Conservation (phyloP, 2,888 invertebrate species). For the Biston stratarius region DNA sequence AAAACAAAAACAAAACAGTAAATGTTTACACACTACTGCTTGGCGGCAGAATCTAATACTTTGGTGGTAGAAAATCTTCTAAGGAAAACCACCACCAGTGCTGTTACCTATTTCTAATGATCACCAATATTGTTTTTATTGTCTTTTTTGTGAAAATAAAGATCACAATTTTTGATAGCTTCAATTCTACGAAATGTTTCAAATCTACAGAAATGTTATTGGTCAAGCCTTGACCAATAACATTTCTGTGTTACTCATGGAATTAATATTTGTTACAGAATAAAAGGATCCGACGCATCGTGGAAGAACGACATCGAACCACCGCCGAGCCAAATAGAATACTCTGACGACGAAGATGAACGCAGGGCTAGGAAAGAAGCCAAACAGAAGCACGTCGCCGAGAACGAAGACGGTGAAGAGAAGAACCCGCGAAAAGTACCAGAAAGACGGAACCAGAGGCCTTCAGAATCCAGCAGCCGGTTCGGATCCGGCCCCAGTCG, state of each 20-base stretch:
- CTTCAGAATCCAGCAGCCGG: slow-evolving; percentile 75
- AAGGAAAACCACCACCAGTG: too few relatives aligned
- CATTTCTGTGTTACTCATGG: neutral
- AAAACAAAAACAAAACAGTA: too few relatives aligned
- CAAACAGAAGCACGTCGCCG: slow-evolving; percentile 45
- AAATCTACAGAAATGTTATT: too few relatives aligned
- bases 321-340: slow-evolving; percentile 90
- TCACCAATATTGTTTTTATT: too few relatives aligned
- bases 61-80: too few relatives aligned
- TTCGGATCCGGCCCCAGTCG: slow-evolving; percentile 74
- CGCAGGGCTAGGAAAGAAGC: slow-evolving; percentile 75
- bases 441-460: slow-evolving; percentile 73
- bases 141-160: too few relatives aligned
- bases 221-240: neutral
- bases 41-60: too few relatives aligned
- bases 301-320: slow-evolving; percentile 95
- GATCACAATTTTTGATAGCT: too few relatives aligned
- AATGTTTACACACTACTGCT: too few relatives aligned
- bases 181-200: too few relatives aligned
- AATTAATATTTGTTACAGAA: slow-evolving; percentile 71
- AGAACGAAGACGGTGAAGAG: slow-evolving; percentile 65
- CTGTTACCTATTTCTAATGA: too few relatives aligned
- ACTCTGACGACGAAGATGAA: slow-evolving; percentile 96
- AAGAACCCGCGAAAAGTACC: slow-evolving; percentile 59
- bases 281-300: slow-evolving; percentile 95